These are phyloP conservation scores for Musca vetustissima DNA, from an alignment of 1,140 invertebrate species.

Conservation along the genomic window DNA sequence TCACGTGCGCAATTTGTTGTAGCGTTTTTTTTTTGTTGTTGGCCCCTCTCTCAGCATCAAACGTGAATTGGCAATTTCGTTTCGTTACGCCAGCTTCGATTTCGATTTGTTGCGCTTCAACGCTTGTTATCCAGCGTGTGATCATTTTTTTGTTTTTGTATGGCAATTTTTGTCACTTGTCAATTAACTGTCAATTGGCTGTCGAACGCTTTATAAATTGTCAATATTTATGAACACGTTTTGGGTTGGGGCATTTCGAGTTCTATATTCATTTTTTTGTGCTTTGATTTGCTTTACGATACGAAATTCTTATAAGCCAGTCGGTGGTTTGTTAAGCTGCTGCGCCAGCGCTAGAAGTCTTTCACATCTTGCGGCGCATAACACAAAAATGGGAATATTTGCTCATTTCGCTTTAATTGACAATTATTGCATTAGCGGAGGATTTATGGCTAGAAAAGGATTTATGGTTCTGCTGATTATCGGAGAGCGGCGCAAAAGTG, in stretches of 20 bases:
- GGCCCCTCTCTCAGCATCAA: no score
- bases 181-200: conserved; percentile 22
- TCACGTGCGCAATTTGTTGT: conserved; percentile 23
- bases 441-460: conserved; percentile 24
- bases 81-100: no score
- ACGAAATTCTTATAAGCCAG: no score
- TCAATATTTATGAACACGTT: conserved; percentile 24
- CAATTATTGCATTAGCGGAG: conserved; percentile 23
- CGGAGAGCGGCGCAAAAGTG: no score
- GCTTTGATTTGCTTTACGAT: no score
- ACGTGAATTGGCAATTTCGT: no score
- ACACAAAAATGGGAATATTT: conserved; percentile 9
- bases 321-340: background rate
- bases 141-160: conserved; percentile 2
- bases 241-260: no score
- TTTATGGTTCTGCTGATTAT: background rate
- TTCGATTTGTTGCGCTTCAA: background rate
- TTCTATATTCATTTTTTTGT: no score
- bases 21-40: conserved; percentile 5
- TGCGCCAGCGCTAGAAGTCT: no score
- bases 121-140: background rate
- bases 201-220: conserved; percentile 23
- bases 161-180: conserved; percentile 21
- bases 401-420: conserved; percentile 17
- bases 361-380: no score